Conservation (phyloP, 2,888 invertebrate species). For the Eilema sororculum region DNA sequence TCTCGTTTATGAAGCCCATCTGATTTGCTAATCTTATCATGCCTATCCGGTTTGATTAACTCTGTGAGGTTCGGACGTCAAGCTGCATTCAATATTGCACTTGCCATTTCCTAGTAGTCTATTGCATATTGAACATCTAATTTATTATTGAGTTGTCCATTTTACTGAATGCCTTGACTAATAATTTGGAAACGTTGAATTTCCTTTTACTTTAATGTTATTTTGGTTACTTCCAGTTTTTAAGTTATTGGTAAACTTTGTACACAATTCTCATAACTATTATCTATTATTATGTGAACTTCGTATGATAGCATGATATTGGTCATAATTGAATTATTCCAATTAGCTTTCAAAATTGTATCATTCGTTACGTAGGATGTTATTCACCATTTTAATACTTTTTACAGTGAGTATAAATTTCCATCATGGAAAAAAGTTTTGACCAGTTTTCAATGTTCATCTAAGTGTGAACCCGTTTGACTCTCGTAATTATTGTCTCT, state of each 20-base stretch:
- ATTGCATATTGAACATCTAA: slow-evolving; percentile 34
- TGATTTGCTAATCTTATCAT: slow-evolving; percentile 31
- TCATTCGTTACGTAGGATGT: not conserved
- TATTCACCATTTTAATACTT: no score
- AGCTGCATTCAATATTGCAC: slow-evolving; percentile 21
- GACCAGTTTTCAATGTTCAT: not conserved
- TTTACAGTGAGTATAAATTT: no score
- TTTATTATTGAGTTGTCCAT: slow-evolving; percentile 31
- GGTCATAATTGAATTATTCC: not conserved
- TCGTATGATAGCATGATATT: not conserved
- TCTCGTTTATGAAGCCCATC: slow-evolving; percentile 27
- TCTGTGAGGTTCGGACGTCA: slow-evolving; percentile 9
- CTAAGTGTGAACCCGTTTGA: not conserved
- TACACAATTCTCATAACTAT: not conserved
- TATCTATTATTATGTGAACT: not conserved
- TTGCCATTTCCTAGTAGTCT: slow-evolving; percentile 26
- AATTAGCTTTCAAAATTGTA: slow-evolving; percentile 1
- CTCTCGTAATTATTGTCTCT: not conserved
- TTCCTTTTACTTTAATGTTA: not conserved
- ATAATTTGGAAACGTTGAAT: slow-evolving; percentile 34
- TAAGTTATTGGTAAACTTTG: not conserved
- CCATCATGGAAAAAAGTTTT: not conserved
- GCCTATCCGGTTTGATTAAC: slow-evolving; percentile 25
- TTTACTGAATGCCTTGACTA: slow-evolving; percentile 36
- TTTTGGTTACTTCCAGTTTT: no score